phyloP scores from a whole-genome alignment of 2,888 invertebrate genomes.

The Chrysodeixis includens region DNA sequence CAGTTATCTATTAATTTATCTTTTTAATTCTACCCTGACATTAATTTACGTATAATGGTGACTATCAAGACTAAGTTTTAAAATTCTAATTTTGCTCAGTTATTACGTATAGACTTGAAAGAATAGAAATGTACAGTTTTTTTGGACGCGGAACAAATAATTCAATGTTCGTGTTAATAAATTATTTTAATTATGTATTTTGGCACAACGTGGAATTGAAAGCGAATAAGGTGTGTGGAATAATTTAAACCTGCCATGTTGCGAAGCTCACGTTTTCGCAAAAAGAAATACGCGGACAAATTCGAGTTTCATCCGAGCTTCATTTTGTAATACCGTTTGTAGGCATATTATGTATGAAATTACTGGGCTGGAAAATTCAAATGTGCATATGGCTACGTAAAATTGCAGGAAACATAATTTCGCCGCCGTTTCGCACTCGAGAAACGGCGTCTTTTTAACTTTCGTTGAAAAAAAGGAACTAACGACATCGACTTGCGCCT shows the following conservation, averaged over 20 bases:
- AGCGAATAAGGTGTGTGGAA: slow-evolving; percentile 64
- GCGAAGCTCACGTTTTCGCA: slow-evolving; percentile 46
- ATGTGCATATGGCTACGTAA: slow-evolving; percentile 61
- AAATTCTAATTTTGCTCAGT: slow-evolving; percentile 81
- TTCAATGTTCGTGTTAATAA: slow-evolving; percentile 59
- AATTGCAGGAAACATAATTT: slow-evolving; percentile 64
- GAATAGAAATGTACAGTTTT: slow-evolving; percentile 54
- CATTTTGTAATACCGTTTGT: slow-evolving; percentile 53
- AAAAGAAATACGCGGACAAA: slow-evolving; percentile 46
- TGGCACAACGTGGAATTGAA: slow-evolving; percentile 85
- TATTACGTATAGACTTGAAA: slow-evolving; percentile 79
- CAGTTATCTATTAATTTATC: slow-evolving; percentile 79
- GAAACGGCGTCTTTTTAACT: slow-evolving; percentile 55
- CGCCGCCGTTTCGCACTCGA: slow-evolving; percentile 53
- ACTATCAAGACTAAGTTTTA: slow-evolving; percentile 86
- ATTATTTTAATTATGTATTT: slow-evolving; percentile 76
- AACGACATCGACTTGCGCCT: slow-evolving; percentile 48
- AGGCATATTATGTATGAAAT: slow-evolving; percentile 59
- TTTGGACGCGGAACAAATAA: slow-evolving; percentile 62
- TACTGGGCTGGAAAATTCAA: slow-evolving; percentile 63
- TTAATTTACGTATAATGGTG: slow-evolving; percentile 96
- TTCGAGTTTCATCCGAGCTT: slow-evolving; percentile 57
- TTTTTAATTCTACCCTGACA: slow-evolving; percentile 92
- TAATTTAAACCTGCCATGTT: slow-evolving; percentile 51
- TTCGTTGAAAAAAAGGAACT: slow-evolving; percentile 67